Conservation (phyloP, 2,888 invertebrate genomes). For the Sarcophaga carnaria region DNA sequence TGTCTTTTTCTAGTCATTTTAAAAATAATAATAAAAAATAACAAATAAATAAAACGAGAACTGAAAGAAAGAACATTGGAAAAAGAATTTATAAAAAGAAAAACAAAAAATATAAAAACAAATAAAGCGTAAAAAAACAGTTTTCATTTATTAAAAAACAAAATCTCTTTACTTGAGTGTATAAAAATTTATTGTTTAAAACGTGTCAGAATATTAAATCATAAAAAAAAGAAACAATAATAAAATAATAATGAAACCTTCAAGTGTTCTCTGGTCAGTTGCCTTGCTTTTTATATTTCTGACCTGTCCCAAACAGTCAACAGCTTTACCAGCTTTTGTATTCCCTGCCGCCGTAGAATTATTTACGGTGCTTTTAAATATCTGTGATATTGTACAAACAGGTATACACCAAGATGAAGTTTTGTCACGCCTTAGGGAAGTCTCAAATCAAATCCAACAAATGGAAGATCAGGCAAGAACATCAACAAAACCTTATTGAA, state of each 20-base stretch:
- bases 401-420: constrained; percentile 83
- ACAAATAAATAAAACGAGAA: neutral
- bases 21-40: neutral
- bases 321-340: constrained; percentile 84
- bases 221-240: neutral
- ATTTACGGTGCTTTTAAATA: constrained; percentile 83
- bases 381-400: constrained; percentile 86
- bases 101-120: neutral
- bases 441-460: constrained; percentile 80
- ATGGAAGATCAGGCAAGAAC: constrained; percentile 78
- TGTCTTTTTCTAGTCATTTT: neutral
- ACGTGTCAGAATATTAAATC: neutral
- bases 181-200: neutral
- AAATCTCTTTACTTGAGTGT: constrained; percentile 31
- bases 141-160: neutral
- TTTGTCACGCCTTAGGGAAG: constrained; percentile 83
- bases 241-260: constrained; percentile 50
- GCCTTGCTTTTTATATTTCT: constrained; percentile 29
- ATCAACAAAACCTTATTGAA: neutral
- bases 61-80: no score
- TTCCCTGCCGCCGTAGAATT: constrained; percentile 84
- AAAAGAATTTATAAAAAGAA: neutral
- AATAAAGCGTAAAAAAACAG: neutral
- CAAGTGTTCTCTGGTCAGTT: constrained; percentile 5
- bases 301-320: constrained; percentile 72